Conservation (phyloP, 1,140 invertebrate genomes). For the Triops longicaudatus region DNA sequence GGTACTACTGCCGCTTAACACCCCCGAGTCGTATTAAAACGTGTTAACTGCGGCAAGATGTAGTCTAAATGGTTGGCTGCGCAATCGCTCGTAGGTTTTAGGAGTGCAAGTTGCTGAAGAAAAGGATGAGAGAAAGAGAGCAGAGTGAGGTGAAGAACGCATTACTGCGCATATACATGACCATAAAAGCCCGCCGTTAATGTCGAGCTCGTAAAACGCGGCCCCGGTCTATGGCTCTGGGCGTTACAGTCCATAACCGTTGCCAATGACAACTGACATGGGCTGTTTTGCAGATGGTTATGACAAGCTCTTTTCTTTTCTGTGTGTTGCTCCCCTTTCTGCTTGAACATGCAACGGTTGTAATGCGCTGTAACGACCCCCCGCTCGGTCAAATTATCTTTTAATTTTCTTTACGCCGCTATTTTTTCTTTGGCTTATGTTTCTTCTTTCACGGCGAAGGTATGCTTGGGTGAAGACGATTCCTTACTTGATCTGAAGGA, state of each 20-base stretch:
- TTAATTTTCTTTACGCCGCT: not conserved
- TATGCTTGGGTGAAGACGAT: not conserved
- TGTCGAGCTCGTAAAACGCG: not conserved
- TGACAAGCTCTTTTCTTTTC: slow-evolving; percentile 4
- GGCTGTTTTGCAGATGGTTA: slow-evolving; percentile 14
- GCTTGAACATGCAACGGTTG: not conserved
- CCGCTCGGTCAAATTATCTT: not conserved
- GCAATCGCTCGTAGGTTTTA: not conserved
- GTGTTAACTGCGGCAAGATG: slow-evolving; percentile 5
- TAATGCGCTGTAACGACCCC: slow-evolving; percentile 7
- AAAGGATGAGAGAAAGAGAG: too few relatives aligned
- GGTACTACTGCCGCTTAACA: not conserved
- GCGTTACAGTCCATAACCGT: slow-evolving; percentile 10
- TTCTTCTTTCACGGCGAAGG: not conserved
- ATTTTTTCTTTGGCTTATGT: not conserved
- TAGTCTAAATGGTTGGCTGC: not conserved
- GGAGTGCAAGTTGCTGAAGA: not conserved
- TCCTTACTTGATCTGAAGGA: not conserved
- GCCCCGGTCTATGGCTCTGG: not conserved
- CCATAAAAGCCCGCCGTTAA: slow-evolving; percentile 3
- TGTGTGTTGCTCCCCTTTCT: not conserved
- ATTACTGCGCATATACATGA: slow-evolving; percentile 4
- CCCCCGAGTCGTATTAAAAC: not conserved
- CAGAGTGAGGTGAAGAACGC: not conserved
- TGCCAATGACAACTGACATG: slow-evolving; percentile 15